Conservation (phyloP, 2,888 invertebrate species). For the Zaprionus lineosus region DNA sequence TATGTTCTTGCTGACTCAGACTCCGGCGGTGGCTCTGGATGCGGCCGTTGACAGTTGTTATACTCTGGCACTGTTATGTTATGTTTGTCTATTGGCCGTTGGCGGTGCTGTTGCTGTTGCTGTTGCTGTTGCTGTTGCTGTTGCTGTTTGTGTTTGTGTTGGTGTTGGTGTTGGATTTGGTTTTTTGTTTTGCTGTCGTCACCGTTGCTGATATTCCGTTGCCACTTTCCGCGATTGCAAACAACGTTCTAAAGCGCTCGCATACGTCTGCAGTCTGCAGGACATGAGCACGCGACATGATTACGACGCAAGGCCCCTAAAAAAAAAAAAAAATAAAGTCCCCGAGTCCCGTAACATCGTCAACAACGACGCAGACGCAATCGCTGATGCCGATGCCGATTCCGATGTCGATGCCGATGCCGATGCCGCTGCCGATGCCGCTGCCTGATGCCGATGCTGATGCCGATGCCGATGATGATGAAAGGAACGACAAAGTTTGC, state of each 20-base stretch:
- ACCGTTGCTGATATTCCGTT: conserved; percentile 50
- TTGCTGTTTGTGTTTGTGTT: conserved; percentile 26
- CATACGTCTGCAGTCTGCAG: conserved; percentile 71
- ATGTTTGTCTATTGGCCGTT: conserved; percentile 35
- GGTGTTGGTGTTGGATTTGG: background rate
- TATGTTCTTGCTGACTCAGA: conserved; percentile 30
- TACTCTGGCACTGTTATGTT: conserved; percentile 45
- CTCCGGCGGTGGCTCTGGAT: conserved; percentile 31
- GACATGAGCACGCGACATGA: conserved; percentile 49
- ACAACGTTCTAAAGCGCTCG: conserved; percentile 74
- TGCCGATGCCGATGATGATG: background rate
- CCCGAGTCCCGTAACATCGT: conserved; percentile 26
- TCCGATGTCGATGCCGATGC: background rate
- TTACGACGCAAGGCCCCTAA: conserved; percentile 33
- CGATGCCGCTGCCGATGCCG: background rate
- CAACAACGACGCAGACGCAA: background rate
- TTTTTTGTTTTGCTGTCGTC: conserved; percentile 49
- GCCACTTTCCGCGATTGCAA: conserved; percentile 74
- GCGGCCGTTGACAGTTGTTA: conserved; percentile 48
- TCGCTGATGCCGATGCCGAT: background rate
- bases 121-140: too few relatives aligned
- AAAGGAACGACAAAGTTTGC: conserved; percentile 6
- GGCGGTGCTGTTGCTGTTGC: conserved; percentile 22
- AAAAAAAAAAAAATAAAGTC: too few relatives aligned
- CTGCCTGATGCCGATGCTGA: background rate